phyloP scores from a whole-genome alignment of 2,888 invertebrate genomes.

The Eristalinus aeneus region DNA sequence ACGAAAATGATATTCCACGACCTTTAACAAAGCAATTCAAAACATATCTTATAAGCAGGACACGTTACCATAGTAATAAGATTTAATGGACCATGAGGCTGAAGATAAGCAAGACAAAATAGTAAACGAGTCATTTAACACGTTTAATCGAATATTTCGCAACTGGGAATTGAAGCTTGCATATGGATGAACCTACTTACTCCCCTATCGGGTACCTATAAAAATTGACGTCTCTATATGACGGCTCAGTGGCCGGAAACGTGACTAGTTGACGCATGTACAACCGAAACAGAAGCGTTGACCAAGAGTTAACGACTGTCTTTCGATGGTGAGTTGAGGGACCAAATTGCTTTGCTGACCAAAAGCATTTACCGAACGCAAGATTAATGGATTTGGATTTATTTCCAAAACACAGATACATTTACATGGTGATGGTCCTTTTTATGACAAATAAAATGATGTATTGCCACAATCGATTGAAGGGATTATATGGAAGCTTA shows the following conservation, averaged over 20 bases:
- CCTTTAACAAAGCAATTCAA: background rate
- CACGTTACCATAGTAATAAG: slow-evolving; percentile 6
- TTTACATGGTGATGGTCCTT: background rate
- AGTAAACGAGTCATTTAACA: slow-evolving; percentile 40
- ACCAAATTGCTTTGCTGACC: background rate
- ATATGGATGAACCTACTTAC: background rate
- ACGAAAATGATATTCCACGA: background rate
- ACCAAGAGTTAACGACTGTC: background rate
- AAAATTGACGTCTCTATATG: slow-evolving; percentile 13
- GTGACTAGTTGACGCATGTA: slow-evolving; percentile 17
- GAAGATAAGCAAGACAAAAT: slow-evolving; percentile 30
- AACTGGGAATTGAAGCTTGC: slow-evolving; percentile 19
- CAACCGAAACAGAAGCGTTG: background rate
- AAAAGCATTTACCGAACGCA: background rate
- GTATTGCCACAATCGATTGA: background rate
- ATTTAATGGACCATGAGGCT: slow-evolving; percentile 22
- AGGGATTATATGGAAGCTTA: background rate
- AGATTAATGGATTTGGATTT: slow-evolving; percentile 20
- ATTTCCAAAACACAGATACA: background rate
- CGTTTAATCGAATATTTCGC: slow-evolving; percentile 30
- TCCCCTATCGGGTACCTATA: slow-evolving; percentile 15
- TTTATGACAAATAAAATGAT: background rate
- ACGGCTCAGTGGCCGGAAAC: slow-evolving; percentile 12
- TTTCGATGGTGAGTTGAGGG: background rate
- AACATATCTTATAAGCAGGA: background rate